These are phyloP conservation scores for Myiozetetes cayanensis DNA, from an alignment of 2,113 vertebrate genomes.

Conservation along the genomic window DNA sequence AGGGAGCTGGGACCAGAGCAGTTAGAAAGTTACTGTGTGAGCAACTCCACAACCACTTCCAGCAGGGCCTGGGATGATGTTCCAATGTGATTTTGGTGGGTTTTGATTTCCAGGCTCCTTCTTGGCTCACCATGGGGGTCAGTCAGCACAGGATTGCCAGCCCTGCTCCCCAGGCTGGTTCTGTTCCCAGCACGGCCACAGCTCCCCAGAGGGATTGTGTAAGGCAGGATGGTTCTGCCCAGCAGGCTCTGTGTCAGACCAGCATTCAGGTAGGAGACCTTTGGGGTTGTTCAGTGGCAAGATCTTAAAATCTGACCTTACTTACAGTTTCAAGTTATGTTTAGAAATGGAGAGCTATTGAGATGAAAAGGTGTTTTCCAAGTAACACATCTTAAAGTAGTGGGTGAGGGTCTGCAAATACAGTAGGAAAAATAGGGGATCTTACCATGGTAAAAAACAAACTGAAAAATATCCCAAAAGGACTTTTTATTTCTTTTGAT, in stretches of 20 bases:
- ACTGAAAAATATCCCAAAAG: neutral
- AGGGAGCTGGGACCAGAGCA: neutral
- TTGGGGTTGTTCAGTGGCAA: too few species aligned
- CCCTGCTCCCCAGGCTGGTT: conserved; percentile 81
- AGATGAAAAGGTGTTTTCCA: neutral
- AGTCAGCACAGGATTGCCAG: conserved; percentile 75
- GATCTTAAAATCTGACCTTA: neutral
- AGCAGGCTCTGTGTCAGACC: conserved; percentile 74
- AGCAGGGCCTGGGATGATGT: neutral
- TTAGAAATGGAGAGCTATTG: neutral
- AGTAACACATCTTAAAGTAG: neutral
- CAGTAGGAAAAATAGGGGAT: neutral
- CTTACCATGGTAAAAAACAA: neutral
- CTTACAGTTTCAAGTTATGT: fast-evolving
- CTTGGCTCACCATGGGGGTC: conserved; percentile 68
- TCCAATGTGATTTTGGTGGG: neutral
- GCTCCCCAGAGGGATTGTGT: conserved; percentile 74
- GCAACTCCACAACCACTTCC: neutral
- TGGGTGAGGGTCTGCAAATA: neutral
- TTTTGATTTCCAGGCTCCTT: conserved; percentile 76
- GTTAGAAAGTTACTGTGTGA: neutral
- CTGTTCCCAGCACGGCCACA: conserved; percentile 81
- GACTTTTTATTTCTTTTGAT: neutral
- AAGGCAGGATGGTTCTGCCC: conserved; percentile 88
- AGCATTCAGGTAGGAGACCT: conserved; percentile 74